Percentiles rank a stretch among this genome's conserved stretches.
Evolutionary conservation across 2,797 vertebrate species (phyloP).

Genomic region (Hydrocynus forskahlii): DNA sequence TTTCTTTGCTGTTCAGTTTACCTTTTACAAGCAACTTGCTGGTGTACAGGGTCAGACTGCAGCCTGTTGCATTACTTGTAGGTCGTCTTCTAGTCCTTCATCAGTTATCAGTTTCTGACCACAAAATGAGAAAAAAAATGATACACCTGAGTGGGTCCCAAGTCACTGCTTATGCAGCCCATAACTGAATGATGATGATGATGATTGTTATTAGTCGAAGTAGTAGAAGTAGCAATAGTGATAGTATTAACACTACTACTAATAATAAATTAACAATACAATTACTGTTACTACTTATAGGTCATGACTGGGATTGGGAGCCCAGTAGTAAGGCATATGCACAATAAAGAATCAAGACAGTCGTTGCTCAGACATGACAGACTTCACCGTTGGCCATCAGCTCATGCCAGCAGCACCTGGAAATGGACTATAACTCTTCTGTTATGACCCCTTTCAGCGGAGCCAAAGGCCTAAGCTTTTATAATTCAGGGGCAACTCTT

Average conservation of each 20-base stretch:
- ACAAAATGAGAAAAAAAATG: neutral
- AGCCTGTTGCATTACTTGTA: too few species aligned
- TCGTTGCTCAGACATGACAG: neutral
- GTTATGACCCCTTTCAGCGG: constrained; percentile 76
- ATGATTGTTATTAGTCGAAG: too few species aligned
- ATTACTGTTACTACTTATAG: too few species aligned
- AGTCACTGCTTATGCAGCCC: too few species aligned
- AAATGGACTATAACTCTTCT: constrained; percentile 71
- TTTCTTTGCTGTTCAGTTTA: neutral
- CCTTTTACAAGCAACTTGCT: neutral
- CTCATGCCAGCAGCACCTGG: constrained; percentile 68
- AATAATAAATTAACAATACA: too few species aligned
- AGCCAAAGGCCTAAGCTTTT: constrained; percentile 62
- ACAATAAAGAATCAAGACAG: neutral
- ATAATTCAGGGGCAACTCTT: constrained; percentile 63
- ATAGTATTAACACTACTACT: too few species aligned
- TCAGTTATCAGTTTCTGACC: neutral
- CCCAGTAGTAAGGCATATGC: neutral
- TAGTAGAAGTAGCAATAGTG: neutral
- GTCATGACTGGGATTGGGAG: too few species aligned
- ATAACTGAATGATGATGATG: neutral
- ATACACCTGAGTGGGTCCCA: neutral
- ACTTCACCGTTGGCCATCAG: constrained; percentile 39
- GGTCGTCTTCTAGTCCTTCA: neutral
- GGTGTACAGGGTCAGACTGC: neutral